Conservation (phyloP, 2,888 invertebrate genomes). For the Apamea crenata region DNA sequence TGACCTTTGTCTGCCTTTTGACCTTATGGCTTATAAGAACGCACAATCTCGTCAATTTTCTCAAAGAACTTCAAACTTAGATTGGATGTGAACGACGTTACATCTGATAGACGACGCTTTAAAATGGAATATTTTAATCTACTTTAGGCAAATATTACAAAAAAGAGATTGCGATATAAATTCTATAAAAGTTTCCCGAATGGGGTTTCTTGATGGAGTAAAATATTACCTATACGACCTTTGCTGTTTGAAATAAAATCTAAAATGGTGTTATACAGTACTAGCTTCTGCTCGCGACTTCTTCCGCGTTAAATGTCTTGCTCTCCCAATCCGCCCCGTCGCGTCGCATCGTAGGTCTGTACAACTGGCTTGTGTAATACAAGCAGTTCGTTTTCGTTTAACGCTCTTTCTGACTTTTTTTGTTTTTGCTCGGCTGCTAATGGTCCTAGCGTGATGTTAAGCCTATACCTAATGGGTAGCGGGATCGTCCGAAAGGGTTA, state of each 20-base stretch:
- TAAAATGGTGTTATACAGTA: background rate
- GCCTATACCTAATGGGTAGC: too few species aligned
- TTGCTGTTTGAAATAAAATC: background rate
- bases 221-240: slow-evolving; percentile 5
- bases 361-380: too few species aligned
- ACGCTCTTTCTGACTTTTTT: too few species aligned
- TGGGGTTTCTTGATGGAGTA: slow-evolving; percentile 23
- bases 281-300: background rate
- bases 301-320: background rate
- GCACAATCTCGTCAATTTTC: slow-evolving; percentile 22
- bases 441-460: too few species aligned
- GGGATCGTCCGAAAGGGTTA: too few species aligned
- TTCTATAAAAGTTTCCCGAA: slow-evolving; percentile 31
- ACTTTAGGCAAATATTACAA: slow-evolving; percentile 21
- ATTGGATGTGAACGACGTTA: slow-evolving; percentile 43
- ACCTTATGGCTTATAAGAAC: background rate
- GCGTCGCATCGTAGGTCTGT: too few species aligned
- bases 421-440: too few species aligned
- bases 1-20: slow-evolving; percentile 3
- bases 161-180: slow-evolving; percentile 19
- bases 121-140: slow-evolving; percentile 33
- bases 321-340: background rate
- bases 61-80: slow-evolving; percentile 37
- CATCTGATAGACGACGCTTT: slow-evolving; percentile 23
- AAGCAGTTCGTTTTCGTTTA: too few species aligned